These are phyloP conservation scores for Camelus dromedarius DNA, from an alignment of 2,113 vertebrate species.

Conservation along the genomic window DNA sequence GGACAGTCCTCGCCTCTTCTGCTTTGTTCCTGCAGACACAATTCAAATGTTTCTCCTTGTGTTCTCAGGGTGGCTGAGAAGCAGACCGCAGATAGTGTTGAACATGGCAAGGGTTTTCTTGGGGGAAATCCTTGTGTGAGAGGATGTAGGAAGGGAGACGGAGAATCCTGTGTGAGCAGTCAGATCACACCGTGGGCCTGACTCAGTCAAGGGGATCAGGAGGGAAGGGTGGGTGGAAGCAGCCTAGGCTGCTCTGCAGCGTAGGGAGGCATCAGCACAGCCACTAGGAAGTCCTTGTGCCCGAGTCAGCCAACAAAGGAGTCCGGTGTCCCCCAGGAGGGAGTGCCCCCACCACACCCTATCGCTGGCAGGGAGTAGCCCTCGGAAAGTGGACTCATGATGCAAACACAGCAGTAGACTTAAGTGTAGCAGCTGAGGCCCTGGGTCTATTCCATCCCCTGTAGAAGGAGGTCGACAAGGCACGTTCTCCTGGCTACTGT, in stretches of 20 bases:
- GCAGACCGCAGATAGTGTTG: background rate
- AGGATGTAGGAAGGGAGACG: background rate
- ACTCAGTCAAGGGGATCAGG: background rate
- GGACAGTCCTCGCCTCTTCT: background rate
- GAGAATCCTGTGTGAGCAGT: background rate
- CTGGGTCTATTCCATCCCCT: background rate
- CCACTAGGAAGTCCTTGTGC: background rate
- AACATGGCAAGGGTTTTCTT: background rate
- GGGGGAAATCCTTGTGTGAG: background rate
- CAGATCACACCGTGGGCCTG: background rate
- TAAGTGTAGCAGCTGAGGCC: background rate
- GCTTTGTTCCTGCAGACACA: background rate
- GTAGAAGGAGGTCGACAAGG: background rate
- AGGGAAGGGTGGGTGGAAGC: background rate
- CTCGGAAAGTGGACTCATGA: background rate
- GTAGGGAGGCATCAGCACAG: background rate
- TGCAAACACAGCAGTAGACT: background rate
- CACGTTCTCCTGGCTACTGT: background rate
- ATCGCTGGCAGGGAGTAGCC: background rate
- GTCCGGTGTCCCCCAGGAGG: background rate
- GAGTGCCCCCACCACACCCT: background rate
- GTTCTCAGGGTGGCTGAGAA: background rate
- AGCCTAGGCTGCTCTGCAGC: too few relatives aligned
- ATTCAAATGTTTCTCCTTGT: background rate
- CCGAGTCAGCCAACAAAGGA: background rate